These are phyloP conservation scores for Paramacrobiotus metropolitanus DNA, from an alignment of 1,140 invertebrate genomes.

Conservation along the genomic window DNA sequence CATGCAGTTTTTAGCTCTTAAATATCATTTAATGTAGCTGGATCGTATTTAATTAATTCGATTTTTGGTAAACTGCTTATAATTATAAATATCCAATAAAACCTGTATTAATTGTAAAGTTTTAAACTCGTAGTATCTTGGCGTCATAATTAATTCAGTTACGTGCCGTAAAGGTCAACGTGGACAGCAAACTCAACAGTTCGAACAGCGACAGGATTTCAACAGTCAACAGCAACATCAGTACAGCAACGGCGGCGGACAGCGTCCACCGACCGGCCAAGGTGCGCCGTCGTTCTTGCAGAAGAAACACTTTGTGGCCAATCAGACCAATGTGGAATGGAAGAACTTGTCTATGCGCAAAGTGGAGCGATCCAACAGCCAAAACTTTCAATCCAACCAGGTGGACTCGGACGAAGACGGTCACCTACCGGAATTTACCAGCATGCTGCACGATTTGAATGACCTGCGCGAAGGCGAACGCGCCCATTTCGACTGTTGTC, in stretches of 20 bases:
- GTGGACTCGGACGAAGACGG: slow-evolving; percentile 33
- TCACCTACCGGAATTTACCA: slow-evolving; percentile 63
- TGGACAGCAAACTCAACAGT: neutral
- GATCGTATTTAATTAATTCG: no score
- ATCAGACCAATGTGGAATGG: neutral
- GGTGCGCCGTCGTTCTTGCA: neutral
- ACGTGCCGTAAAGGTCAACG: no score
- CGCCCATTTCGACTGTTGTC: slow-evolving; percentile 78
- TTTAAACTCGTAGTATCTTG: no score
- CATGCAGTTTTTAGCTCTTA: no score
- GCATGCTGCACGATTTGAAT: slow-evolving; percentile 50
- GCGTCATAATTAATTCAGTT: no score
- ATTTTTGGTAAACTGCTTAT: no score
- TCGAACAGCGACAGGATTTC: neutral
- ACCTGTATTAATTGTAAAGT: no score
- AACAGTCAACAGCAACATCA: neutral
- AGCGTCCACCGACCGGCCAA: no score
- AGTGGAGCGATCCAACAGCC: neutral
- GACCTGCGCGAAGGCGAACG: slow-evolving; percentile 66
- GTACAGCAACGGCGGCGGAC: neutral
- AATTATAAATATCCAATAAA: no score
- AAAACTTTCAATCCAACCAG: neutral
- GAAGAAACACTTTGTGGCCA: slow-evolving; percentile 4
- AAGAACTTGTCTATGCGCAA: neutral
- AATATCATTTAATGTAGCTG: no score